Evolutionary conservation across 2,797 vertebrate species (phyloP), one percentile per base, ranked within the genome.

Genomic region (Lacerta viridis): DNA sequence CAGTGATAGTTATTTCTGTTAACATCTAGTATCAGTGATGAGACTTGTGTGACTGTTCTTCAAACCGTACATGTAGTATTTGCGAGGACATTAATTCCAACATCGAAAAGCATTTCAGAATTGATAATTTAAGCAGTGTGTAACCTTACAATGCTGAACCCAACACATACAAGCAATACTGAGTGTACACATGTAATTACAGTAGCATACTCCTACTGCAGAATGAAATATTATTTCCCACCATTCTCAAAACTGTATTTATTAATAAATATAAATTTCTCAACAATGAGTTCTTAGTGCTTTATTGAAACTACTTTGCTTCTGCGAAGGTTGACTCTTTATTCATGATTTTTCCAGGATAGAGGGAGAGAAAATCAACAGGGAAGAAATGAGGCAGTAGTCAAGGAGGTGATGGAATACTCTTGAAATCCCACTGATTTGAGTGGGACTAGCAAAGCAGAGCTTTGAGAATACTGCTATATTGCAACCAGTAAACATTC

Each of bases 21-120:
- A 93, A 92, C 1, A 0, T 83, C 84, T 83, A 91, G 33, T 84
- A 64, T 86, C 64, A 88, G 61, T 75, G 23, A 39, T 89, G 27
- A 87, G 76, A 83, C 80, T 84, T 94, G 79, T 36, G 50, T 88
- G 41, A 79, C 1, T 15, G 59, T 81, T 91, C 90, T 92, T 94
- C 43, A 83, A 87, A 74, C 43, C 69, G 87, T 10, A 77, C 50
- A 15, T 83, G 83, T 43, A 79, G 86, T 92, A 84, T 88, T 92
- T 66, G 85, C 55, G 33, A 93, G 80, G 27, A 84, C 78, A 91
- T 69, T 36, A 71, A 86, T 88, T 89, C 66, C 84, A 86, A 85
- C 74, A 90, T 81, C 1, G 39, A 92, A 75, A 83, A 89, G 69
- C 55, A 0, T 88, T 83, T 84, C 61, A 72, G 1, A 89, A 84